phyloP scores from a whole-genome alignment of 2,113 vertebrate genomes.

The Vireo altiloquus region DNA sequence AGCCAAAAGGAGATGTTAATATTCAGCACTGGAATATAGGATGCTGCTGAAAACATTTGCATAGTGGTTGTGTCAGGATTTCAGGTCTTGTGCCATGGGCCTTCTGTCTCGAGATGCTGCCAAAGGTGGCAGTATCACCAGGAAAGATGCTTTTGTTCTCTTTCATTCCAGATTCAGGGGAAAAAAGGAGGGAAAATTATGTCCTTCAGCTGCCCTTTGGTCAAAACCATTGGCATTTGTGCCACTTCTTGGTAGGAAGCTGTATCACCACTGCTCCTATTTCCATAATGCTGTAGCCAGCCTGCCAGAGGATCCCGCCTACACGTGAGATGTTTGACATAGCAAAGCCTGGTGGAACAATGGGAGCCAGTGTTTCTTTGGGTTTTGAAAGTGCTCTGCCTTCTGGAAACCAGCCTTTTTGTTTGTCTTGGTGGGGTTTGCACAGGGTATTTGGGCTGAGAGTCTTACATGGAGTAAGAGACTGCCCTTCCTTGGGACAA shows the following conservation, averaged over 20 bases:
- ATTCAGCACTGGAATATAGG: not conserved
- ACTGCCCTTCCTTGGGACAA: not conserved
- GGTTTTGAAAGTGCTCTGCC: not conserved
- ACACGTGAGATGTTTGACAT: not conserved
- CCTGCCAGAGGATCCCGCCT: not conserved
- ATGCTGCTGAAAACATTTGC: not conserved
- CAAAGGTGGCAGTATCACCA: not conserved
- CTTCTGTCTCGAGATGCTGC: not conserved
- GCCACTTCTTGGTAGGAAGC: not conserved
- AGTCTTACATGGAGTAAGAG: not conserved
- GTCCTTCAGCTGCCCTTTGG: not conserved
- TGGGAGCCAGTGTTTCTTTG: slow-evolving; percentile 23
- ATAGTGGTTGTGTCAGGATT: not conserved
- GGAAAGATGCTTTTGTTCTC: not conserved
- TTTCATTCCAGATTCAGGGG: not conserved
- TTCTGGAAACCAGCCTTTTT: slow-evolving; percentile 24
- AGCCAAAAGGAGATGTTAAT: not conserved
- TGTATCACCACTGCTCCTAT: not conserved
- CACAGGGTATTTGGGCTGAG: not conserved
- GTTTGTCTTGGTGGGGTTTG: slow-evolving; percentile 40
- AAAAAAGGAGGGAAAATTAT: not conserved
- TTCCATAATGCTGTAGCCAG: not conserved
- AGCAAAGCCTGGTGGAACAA: slow-evolving; percentile 23
- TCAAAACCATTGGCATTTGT: not conserved
- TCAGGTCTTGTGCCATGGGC: not conserved